Conservation (phyloP, 2,113 vertebrate species). For the Chamaetylas fuelleborni region DNA sequence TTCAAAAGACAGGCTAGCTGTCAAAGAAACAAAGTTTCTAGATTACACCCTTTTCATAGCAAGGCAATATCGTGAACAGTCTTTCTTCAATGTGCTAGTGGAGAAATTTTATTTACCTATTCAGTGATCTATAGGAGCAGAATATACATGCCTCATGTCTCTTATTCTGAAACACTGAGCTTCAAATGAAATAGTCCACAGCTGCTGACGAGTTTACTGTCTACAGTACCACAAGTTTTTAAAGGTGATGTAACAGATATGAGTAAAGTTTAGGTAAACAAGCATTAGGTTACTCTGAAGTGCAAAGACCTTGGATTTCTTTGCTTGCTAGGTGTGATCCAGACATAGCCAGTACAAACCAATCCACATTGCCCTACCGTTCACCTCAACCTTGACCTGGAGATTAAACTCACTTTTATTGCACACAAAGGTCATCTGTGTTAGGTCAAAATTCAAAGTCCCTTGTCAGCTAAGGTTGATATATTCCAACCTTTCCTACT, state of each 20-base stretch:
- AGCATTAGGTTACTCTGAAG: conserved; percentile 37
- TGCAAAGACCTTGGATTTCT: conserved; percentile 20
- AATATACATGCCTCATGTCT: neutral
- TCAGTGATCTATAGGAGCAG: too few species aligned
- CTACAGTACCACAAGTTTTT: neutral
- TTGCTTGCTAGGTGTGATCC: conserved; percentile 44
- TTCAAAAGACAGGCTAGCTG: conserved; percentile 44
- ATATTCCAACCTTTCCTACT: conserved; percentile 81
- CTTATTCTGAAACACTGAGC: conserved; percentile 21
- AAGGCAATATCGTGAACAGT: conserved; percentile 16
- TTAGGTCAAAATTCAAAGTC: conserved; percentile 82
- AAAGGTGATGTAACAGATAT: neutral
- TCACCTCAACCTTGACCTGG: conserved; percentile 79
- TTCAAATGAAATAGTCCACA: conserved; percentile 19
- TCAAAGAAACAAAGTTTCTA: conserved; percentile 53
- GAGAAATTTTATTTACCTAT: conserved; percentile 54
- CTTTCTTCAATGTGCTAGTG: neutral
- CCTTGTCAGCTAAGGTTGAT: conserved; percentile 82
- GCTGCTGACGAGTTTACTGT: conserved; percentile 11
- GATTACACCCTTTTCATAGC: conserved; percentile 30
- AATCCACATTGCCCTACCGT: conserved; percentile 33
- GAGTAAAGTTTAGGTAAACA: conserved; percentile 46
- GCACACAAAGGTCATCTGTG: conserved; percentile 77
- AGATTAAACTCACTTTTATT: conserved; percentile 83
- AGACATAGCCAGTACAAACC: conserved; percentile 31